phyloP scores from a whole-genome alignment of 2,797 vertebrate species.

The Anas bernieri region DNA sequence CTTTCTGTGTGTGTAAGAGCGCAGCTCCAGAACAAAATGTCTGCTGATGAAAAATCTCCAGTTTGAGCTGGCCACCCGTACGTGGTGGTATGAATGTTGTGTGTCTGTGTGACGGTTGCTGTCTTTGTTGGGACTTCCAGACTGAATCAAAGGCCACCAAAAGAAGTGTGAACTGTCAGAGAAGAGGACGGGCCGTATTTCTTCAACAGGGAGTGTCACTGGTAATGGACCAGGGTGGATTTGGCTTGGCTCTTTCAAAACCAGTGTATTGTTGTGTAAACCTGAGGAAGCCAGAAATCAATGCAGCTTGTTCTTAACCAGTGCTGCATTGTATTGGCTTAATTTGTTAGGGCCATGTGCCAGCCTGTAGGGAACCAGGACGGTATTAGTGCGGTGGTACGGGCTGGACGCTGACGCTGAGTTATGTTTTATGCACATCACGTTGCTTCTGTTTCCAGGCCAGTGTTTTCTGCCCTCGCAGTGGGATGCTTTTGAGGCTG shows the following conservation, averaged over 20 bases:
- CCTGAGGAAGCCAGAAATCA: not conserved
- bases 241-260: not conserved
- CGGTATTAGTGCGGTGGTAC: not conserved
- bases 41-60: not conserved
- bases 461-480: not conserved
- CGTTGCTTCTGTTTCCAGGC: not conserved
- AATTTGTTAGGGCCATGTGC: not conserved
- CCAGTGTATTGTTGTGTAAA: not conserved
- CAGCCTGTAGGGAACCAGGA: not conserved
- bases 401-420: not conserved
- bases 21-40: not conserved
- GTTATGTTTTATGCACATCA: not conserved
- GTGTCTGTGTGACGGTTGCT: not conserved
- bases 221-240: too few species aligned
- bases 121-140: not conserved
- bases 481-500: not conserved
- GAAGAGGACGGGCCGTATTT: accelerated
- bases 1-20: not conserved
- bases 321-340: not conserved
- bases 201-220: not conserved
- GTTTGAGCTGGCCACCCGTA: not conserved
- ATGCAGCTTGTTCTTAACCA: not conserved
- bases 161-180: not conserved
- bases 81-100: accelerated
- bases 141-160: not conserved